A percentile compares a stretch with the other conserved stretches of the same genome.
Evolutionary conservation across 1,140 invertebrate species (phyloP).

Genomic region (Delia radicum): DNA sequence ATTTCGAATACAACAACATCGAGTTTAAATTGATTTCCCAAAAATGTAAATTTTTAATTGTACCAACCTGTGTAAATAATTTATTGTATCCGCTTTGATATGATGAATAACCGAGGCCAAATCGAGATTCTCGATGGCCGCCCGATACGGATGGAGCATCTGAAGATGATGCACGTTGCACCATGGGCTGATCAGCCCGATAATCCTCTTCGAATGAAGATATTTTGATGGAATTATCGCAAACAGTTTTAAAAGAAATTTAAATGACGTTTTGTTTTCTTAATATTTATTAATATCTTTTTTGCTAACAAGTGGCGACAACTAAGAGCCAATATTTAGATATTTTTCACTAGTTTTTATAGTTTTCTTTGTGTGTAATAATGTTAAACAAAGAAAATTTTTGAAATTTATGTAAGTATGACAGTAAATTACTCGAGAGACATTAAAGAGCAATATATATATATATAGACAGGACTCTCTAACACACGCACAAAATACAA

Average conservation of each 20-base stretch:
- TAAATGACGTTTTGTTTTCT: neutral
- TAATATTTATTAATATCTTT: neutral
- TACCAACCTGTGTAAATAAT: conserved; percentile 79
- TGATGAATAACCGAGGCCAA: conserved; percentile 69
- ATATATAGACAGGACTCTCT: neutral
- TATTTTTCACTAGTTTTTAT: neutral
- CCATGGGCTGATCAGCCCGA: conserved; percentile 56
- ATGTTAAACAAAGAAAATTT: neutral
- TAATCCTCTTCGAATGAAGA: conserved; percentile 56
- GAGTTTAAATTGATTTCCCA: no score
- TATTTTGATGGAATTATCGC: conserved; percentile 51
- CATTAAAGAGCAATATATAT: neutral
- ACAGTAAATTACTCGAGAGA: neutral
- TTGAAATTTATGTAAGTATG: conserved; percentile 5
- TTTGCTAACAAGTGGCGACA: neutral
- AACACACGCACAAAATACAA: neutral
- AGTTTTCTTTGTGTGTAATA: neutral
- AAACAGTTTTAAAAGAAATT: conserved; percentile 36
- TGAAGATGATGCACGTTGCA: conserved; percentile 54
- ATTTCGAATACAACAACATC: no score
- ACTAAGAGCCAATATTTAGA: neutral
- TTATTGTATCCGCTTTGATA: conserved; percentile 85
- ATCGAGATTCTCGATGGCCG: conserved; percentile 55
- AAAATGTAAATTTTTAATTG: neutral
- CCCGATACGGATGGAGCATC: conserved; percentile 55